These are phyloP conservation scores for Poecilia gillii DNA, from an alignment of 2,797 vertebrate species.

Conservation along the genomic window DNA sequence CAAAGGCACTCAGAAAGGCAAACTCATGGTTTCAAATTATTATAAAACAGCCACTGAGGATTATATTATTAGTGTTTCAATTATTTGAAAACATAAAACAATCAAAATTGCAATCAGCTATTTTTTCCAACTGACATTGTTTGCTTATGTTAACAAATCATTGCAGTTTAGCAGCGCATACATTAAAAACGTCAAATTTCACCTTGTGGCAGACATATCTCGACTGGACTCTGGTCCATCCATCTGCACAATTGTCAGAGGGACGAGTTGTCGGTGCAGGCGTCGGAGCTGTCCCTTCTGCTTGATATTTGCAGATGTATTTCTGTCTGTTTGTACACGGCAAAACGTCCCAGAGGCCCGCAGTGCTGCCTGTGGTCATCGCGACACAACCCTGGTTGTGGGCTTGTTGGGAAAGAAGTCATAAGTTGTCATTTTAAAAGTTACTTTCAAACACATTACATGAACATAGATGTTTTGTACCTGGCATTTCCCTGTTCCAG, in stretches of 20 bases:
- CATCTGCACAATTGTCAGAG: constrained; percentile 73
- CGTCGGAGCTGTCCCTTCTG: constrained; percentile 82
- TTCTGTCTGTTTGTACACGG: constrained; percentile 87
- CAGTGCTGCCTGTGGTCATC: constrained; percentile 84
- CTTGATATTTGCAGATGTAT: constrained; percentile 90
- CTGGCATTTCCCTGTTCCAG: constrained; percentile 92
- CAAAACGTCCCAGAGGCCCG: constrained; percentile 92
- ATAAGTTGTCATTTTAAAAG: constrained; percentile 2
- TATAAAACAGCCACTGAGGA: not conserved
- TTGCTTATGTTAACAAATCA: not conserved
- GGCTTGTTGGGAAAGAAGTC: constrained; percentile 65
- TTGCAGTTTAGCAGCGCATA: not conserved
- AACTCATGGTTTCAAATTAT: not conserved
- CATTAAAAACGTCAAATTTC: not conserved
- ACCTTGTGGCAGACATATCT: constrained; percentile 68
- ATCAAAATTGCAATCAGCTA: not conserved
- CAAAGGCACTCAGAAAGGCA: not conserved
- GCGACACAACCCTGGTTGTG: constrained; percentile 87
- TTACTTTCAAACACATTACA: fast-evolving
- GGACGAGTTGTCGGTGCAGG: constrained; percentile 76
- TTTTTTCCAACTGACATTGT: not conserved
- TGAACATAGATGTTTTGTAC: constrained; percentile 57
- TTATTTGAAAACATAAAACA: not conserved
- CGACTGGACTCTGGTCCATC: constrained; percentile 68
- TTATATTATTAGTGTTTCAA: not conserved